A percentile compares a stretch with the other conserved stretches of the same genome.
phyloP scores from a whole-genome alignment of 2,113 vertebrate species.

The Hippoglossus stenolepis region DNA sequence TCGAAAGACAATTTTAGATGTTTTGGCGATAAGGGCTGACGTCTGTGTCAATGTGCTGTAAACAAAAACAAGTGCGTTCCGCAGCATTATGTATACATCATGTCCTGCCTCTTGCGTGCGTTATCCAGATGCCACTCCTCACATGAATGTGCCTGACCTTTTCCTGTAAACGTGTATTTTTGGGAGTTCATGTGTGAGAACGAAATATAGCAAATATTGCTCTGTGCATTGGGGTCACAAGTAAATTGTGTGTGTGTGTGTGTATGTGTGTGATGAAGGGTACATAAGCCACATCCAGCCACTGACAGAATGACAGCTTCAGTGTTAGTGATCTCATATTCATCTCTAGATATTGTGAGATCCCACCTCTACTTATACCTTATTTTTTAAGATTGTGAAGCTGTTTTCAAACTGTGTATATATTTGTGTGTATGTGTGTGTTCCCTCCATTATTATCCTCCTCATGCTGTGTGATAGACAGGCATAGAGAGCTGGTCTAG shows the following conservation, averaged over 20 bases:
- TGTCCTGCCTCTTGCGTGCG: too few relatives aligned
- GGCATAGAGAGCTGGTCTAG: conserved; percentile 57
- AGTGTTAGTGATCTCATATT: conserved; percentile 49
- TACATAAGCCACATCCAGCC: conserved; percentile 51
- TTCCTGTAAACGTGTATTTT: too few relatives aligned
- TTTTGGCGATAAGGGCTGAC: too few relatives aligned
- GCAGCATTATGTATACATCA: too few relatives aligned
- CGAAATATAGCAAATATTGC: neutral
- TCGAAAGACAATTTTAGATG: too few relatives aligned
- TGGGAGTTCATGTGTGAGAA: too few relatives aligned
- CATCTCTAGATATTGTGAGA: conserved; percentile 45
- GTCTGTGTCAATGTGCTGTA: too few relatives aligned
- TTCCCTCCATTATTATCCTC: conserved; percentile 45
- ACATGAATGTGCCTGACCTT: too few relatives aligned
- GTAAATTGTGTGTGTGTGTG: neutral
- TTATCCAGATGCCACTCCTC: too few relatives aligned
- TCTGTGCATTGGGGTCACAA: neutral
- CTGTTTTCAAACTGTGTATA: conserved; percentile 24
- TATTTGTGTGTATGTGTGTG: conserved; percentile 19
- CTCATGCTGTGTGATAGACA: conserved; percentile 57
- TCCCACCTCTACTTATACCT: conserved; percentile 37
- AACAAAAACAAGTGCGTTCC: too few relatives aligned
- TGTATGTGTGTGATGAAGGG: conserved; percentile 38
- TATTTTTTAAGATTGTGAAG: conserved; percentile 27
- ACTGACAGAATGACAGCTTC: conserved; percentile 64